Evolutionary conservation across 2,888 invertebrate species (phyloP), one percentile per base, ranked within the genome.

Genomic region (Diadromus collaris): DNA sequence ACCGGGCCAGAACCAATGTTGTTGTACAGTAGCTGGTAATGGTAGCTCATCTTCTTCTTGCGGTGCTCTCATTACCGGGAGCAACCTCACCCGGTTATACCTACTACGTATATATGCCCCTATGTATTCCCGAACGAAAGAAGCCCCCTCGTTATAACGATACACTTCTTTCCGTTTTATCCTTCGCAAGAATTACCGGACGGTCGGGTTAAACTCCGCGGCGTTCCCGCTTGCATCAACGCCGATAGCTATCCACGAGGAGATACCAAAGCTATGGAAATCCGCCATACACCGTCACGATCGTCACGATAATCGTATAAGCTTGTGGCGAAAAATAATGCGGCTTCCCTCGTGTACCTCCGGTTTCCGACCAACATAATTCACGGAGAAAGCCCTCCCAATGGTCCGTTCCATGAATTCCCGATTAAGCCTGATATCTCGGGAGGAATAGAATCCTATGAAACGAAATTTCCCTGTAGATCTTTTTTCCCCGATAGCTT

Each of bases 1-100:
- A 67, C 29, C 27, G 54, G 38, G 27, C 64, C 46, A 63, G 63
- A 65, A 69, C 63, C 73, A 64, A 72, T 54, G 67, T 76, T 71
- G 70, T 71, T 75, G 78, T 70, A 81, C 82, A 79, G 82, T 82
- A 82, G 82, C 82, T 34, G 75, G 71, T 81, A 80, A 82, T 82
- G 76, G 76, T 76, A 81, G 78, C 81, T 80, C 79, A 81, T 82
- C 78, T 81, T 82, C 82, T 76, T 76, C 77, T 78, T 81, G 78
- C 78, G 68, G 41, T 63, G 74, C 79, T 78, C 78, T 81, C 80
- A 82, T 82, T 82, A 81, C 75, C 65, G 70, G 56, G 72, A n/a
- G 74, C 75, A 69, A 76, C 48, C 76, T 76, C 76, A 78, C 78
- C 67, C 56, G 75, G 58, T 68, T 71, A 54, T 78, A 77, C 46